Base-by-base conservation (phyloP, 2,113 vertebrate species). In the Potamarius usumacintae region DNA sequence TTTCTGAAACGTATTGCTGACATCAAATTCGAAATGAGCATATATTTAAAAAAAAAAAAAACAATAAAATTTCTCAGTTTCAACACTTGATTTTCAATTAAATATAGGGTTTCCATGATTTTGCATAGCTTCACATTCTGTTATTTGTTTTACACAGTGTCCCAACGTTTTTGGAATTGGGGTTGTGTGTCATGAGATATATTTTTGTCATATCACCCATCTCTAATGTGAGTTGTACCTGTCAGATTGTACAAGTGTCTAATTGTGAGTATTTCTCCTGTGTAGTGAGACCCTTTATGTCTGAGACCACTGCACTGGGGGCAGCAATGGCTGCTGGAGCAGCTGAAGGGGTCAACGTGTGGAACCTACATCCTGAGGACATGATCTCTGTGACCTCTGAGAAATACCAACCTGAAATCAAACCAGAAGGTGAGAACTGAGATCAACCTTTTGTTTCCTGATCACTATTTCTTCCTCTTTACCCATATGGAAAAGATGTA, bases 261-360 rank as follows among this genome's bases (percentile, higher is more conserved):
- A 50, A 78, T 18, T 80, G 8, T 15, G 15, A 42, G 17, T 30
- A 63, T n/a, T 58, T 34, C 72, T 58, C 10, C 25, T 74, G 48
- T 77, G 42, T 71, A 99, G 98, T 98, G 77, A 97, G 96, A 79
- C 97, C 98, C 62, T 95, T 94, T 4, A 99, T 99, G 97, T 93
- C 97, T 0, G 98, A 99, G 95, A 99, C 97, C 76, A 98, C 98
- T 0, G 97, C 97, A 67, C 94, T 99, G 58, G 98, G 98, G 27
- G 98, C 95, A 12, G 98, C 98, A 88, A 99, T 99, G 97, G 98
- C 97, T 7, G 98, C 98, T 0, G 98, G 98, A 76, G 95, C 97
- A 18, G 98, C 98, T 20, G 96, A 98, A 92, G 98, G 98, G 9
- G 96, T 99, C 58, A 95, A 93, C 0, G 96, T 99, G 63, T 99